These are phyloP conservation scores for Caloenas nicobarica DNA, from an alignment of 2,113 vertebrate genomes.

Conservation along the genomic window DNA sequence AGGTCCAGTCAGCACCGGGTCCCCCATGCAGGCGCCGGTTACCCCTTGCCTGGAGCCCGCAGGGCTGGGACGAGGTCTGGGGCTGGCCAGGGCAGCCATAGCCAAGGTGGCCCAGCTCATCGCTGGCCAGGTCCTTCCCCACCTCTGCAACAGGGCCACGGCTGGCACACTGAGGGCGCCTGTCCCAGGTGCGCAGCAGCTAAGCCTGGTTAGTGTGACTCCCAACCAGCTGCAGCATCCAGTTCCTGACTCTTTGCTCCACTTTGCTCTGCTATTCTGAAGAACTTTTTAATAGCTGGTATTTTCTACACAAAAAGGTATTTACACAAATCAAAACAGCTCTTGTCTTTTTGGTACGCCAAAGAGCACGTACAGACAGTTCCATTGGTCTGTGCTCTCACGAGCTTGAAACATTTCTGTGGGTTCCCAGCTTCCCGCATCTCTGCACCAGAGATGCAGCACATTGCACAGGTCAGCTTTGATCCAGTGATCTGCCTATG, in stretches of 20 bases:
- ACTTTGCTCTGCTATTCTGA: not conserved
- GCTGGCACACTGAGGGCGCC: not conserved
- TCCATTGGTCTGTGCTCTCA: not conserved
- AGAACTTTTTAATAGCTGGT: not conserved
- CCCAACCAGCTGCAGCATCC: not conserved
- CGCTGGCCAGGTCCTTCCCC: not conserved
- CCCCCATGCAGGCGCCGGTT: accelerated
- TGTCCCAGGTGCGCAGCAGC: not conserved
- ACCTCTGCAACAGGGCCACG: not conserved
- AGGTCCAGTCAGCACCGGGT: not conserved
- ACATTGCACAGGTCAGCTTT: not conserved
- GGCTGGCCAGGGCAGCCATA: not conserved
- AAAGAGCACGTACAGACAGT: accelerated
- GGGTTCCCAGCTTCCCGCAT: not conserved
- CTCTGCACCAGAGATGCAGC: not conserved
- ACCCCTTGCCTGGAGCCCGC: accelerated
- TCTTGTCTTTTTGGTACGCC: not conserved
- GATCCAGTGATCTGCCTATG: not conserved
- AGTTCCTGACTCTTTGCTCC: not conserved
- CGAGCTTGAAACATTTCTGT: not conserved
- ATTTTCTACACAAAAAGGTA: not conserved
- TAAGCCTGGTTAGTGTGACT: not conserved
- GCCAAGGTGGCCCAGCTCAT: not conserved
- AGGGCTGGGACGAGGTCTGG: not conserved
- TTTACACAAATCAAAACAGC: not conserved